Percentiles rank a stretch among this genome's conserved stretches.
These are phyloP conservation scores for Mesembrinibis cayennensis DNA, from an alignment of 2,113 vertebrate genomes.

Conservation along the genomic window DNA sequence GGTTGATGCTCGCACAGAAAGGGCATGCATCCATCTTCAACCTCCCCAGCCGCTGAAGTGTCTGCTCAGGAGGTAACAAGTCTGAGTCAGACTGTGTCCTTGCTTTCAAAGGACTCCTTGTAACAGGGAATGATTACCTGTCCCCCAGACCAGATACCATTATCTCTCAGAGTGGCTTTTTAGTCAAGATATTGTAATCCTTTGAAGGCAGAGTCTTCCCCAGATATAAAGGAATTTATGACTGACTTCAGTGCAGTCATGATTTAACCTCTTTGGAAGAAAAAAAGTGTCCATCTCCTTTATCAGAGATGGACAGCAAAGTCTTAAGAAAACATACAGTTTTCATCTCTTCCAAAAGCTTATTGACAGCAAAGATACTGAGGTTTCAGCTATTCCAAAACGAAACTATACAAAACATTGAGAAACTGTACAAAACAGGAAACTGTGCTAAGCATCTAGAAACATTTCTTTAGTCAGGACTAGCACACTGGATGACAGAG, in stretches of 20 bases:
- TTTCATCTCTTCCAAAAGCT: background rate
- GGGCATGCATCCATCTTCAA: background rate
- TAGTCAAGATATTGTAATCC: background rate
- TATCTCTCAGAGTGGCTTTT: background rate
- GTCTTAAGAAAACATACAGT: background rate
- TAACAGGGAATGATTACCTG: background rate
- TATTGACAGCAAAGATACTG: background rate
- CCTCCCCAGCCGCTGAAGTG: background rate
- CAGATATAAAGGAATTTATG: background rate
- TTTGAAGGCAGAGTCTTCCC: background rate
- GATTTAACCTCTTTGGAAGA: background rate
- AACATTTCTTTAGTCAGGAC: background rate
- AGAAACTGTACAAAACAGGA: background rate
- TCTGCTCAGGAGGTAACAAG: background rate
- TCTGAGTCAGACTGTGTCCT: background rate
- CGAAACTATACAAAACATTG: background rate
- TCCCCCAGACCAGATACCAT: background rate
- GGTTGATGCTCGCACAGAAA: background rate
- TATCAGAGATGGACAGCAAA: background rate
- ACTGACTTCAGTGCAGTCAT: background rate
- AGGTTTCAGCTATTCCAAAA: background rate
- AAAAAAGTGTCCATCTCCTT: background rate
- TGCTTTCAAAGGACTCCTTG: background rate
- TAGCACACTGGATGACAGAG: background rate
- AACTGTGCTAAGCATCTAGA: background rate